Evolutionary conservation across 2,888 invertebrate genomes (phyloP).

Genomic region (Thera britannica): DNA sequence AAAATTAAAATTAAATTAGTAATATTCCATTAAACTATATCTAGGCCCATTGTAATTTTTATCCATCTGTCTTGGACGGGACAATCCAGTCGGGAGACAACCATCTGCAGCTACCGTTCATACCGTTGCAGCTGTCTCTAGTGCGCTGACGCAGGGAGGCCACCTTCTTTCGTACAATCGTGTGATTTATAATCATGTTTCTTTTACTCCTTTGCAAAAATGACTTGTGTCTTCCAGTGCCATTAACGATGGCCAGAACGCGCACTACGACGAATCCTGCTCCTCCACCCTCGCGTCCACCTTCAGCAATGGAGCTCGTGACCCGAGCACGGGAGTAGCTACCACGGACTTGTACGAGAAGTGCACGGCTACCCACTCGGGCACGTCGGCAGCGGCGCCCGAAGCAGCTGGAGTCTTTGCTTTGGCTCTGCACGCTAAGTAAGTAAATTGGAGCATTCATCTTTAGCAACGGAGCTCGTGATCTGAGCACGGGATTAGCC

Average conservation of each 20-base stretch:
- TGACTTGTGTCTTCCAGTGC: constrained; percentile 84
- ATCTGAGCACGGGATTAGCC: no score
- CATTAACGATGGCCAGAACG: constrained; percentile 99
- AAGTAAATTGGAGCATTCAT: not conserved
- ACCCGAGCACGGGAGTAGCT: constrained; percentile 99
- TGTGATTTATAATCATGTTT: no score
- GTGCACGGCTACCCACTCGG: constrained; percentile 99
- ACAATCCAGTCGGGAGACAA: no score
- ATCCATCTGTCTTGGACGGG: no score
- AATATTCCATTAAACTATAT: no score
- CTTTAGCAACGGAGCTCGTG: no score
- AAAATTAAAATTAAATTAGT: no score
- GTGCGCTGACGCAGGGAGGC: no score
- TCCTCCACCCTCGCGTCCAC: constrained; percentile 99
- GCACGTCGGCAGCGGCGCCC: constrained; percentile 99
- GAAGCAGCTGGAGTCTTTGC: constrained; percentile 99
- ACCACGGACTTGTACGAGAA: constrained; percentile 99
- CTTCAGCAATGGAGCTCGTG: constrained; percentile 99
- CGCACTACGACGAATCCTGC: constrained; percentile 99
- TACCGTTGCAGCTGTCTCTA: no score
- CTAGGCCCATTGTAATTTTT: no score
- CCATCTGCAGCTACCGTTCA: no score
- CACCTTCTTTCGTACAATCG: no score
- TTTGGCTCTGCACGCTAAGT: constrained; percentile 87
- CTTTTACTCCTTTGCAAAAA: not conserved